Evolutionary conservation across 2,888 invertebrate species (phyloP).

Genomic region (Macroteleia sp.): DNA sequence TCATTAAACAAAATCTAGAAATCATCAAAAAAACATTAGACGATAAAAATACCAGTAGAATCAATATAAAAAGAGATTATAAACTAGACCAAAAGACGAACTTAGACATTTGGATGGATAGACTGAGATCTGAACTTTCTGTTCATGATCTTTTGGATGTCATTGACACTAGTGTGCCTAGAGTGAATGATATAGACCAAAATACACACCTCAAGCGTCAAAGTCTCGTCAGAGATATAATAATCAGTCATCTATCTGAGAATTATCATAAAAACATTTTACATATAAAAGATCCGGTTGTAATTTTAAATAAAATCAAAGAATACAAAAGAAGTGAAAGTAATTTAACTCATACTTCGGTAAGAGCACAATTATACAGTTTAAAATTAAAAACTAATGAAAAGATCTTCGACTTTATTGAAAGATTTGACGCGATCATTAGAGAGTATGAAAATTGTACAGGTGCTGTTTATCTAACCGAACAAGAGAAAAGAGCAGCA

Average conservation of each 20-base stretch:
- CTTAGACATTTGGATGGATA: slow-evolving; percentile 55
- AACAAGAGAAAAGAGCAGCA: no score
- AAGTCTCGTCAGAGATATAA: slow-evolving; percentile 60
- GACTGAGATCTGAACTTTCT: slow-evolving; percentile 53
- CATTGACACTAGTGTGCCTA: slow-evolving; percentile 40
- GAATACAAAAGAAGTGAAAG: slow-evolving; percentile 51
- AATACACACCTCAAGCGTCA: slow-evolving; percentile 30
- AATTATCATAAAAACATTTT: slow-evolving; percentile 59
- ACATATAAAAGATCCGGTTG: slow-evolving; percentile 54
- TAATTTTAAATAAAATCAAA: slow-evolving; percentile 42
- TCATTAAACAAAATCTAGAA: no score
- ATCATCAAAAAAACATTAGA: no score
- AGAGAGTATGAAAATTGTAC: slow-evolving; percentile 39
- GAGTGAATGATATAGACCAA: slow-evolving; percentile 26
- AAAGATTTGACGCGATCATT: slow-evolving; percentile 55
- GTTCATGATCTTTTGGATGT: slow-evolving; percentile 49
- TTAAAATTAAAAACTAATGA: slow-evolving; percentile 18
- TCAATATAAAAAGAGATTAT: slow-evolving; percentile 45
- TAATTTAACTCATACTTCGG: slow-evolving; percentile 48
- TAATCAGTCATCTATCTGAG: slow-evolving; percentile 48
- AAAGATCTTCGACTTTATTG: slow-evolving; percentile 46
- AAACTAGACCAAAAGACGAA: slow-evolving; percentile 49
- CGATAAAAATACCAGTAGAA: no score
- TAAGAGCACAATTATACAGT: slow-evolving; percentile 45
- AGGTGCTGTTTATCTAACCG: no score